Evolutionary conservation across 2,797 vertebrate species (phyloP), one percentile per base, ranked within the genome.

Genomic region (Onychomys leucogaster): DNA sequence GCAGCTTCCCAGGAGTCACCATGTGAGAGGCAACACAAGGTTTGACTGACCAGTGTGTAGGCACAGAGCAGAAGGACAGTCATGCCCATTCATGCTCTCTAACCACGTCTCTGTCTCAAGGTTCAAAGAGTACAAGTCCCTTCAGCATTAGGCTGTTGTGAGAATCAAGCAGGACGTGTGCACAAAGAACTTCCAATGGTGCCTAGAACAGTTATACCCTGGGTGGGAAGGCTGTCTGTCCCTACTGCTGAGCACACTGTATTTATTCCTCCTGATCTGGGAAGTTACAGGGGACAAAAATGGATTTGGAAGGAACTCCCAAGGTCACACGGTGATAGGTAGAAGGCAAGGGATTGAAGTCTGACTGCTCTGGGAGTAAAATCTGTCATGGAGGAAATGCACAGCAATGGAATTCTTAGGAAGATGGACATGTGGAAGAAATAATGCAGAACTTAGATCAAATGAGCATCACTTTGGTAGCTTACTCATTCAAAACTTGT

Each of bases 351-450:
- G 43, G 29, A 16, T 59, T 49, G 59, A 46, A 73, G 41, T 77
- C 59, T 57, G 2, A 55, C 21, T 32, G 43, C 52, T n/a, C 73
- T 34, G n/a, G 63, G 73, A 92, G 57, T 37, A 69, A 52, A 73
- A 34, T 52, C 83, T 25, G n/a, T n/a, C 49, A 0, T 85, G 80
- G 57, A 16, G 37, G 37, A 3, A 6, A 23, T 25, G 2, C 1
- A 3, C 5, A 16, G 57, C 37, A 25, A 1, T 0, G 21, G 61
- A 2, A n/a, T 3, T 12, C 23, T 52, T 43, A 27, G 29, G 82
- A 76, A 16, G 25, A 14, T 27, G 11, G 27, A 12, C 1, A 10
- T 25, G 19, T 7, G 37, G 71, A 73, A 25, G 71, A 23, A 73
- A 41, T 37, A 73, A 73, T 23, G 37, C 21, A 67, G 4, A 8